phyloP scores from a whole-genome alignment of 2,797 vertebrate species.

The Poeciliopsis gracilis region DNA sequence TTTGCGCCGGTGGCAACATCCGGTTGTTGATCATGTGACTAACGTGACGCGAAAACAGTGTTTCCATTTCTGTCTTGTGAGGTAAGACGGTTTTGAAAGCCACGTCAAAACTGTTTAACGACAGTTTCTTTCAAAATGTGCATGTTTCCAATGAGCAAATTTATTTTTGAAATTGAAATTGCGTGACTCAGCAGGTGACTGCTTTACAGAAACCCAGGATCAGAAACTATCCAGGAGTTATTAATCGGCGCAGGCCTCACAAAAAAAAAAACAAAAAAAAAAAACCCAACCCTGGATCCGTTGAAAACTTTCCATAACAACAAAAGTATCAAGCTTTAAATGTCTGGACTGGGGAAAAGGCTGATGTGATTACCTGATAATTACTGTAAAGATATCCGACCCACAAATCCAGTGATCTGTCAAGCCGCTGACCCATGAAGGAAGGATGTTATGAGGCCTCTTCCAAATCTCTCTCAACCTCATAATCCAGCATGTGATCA shows the following conservation, averaged over 20 bases:
- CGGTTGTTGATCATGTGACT: too few relatives aligned
- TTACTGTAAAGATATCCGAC: conserved; percentile 2
- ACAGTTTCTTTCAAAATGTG: too few relatives aligned
- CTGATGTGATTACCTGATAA: not conserved
- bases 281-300: not conserved
- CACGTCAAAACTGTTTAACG: too few relatives aligned
- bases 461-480: conserved; percentile 9
- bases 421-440: conserved; percentile 25
- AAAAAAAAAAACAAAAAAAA: conserved; percentile 3
- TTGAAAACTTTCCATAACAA: not conserved
- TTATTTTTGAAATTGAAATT: too few relatives aligned
- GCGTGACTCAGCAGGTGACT: not conserved
- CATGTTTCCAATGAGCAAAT: too few relatives aligned
- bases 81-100: too few relatives aligned
- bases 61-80: too few relatives aligned
- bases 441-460: conserved; percentile 12
- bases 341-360: not conserved
- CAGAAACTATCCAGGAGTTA: not conserved
- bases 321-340: not conserved
- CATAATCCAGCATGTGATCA: conserved; percentile 56
- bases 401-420: not conserved
- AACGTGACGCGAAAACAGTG: too few relatives aligned
- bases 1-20: too few relatives aligned
- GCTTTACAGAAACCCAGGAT: not conserved
- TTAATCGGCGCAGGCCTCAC: not conserved